Conservation (phyloP, 2,888 invertebrate genomes). For the Lacanobia wlatinum region DNA sequence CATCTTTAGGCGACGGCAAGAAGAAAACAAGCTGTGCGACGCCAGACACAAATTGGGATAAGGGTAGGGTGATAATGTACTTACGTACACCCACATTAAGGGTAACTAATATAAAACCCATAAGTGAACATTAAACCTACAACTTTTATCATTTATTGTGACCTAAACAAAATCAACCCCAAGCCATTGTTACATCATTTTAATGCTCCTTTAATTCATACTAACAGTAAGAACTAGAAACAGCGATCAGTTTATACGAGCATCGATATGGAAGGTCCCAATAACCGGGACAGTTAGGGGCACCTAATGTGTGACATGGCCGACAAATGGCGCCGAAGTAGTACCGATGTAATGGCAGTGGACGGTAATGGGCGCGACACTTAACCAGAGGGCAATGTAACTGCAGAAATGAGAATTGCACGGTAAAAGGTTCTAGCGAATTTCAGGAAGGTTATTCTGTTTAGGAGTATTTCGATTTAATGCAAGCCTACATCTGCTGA, state of each 20-base stretch:
- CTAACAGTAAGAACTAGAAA: slow-evolving; percentile 19
- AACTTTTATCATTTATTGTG: slow-evolving; percentile 6
- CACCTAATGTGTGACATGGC: slow-evolving; percentile 43
- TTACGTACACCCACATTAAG: background rate
- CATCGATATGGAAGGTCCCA: slow-evolving; percentile 12
- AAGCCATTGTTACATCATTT: background rate
- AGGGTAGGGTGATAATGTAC: too few species aligned
- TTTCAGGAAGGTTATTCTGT: background rate
- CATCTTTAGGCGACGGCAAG: too few species aligned
- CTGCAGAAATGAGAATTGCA: slow-evolving; percentile 5
- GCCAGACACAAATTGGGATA: too few species aligned
- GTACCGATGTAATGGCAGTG: background rate
- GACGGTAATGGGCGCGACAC: slow-evolving; percentile 4
- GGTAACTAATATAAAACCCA: background rate
- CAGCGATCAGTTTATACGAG: slow-evolving; percentile 34
- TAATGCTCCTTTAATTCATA: slow-evolving; percentile 18
- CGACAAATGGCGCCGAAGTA: slow-evolving; percentile 29
- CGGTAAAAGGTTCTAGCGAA: background rate
- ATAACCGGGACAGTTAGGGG: slow-evolving; percentile 22
- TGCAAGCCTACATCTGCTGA: background rate
- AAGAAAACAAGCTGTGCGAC: too few species aligned
- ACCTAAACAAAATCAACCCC: background rate
- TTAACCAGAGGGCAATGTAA: slow-evolving; percentile 15
- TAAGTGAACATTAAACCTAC: background rate
- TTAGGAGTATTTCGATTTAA: background rate